Percentiles rank a stretch among this genome's conserved stretches.
These are phyloP conservation scores for Xanthorhoe spadicearia DNA, from an alignment of 2,888 invertebrate genomes.

Conservation along the genomic window DNA sequence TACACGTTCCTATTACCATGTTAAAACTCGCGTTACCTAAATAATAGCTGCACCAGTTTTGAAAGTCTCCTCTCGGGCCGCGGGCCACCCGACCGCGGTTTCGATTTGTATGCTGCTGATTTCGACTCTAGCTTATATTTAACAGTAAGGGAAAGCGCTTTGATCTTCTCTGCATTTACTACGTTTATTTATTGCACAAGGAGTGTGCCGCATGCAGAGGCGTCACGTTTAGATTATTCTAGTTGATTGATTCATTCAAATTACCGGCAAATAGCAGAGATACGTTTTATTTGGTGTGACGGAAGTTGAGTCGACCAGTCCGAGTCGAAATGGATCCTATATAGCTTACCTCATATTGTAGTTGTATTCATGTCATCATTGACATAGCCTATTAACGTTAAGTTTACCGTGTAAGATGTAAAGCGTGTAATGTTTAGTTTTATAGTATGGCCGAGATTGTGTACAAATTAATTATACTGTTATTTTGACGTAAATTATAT, in stretches of 20 bases:
- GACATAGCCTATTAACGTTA: constrained; percentile 84
- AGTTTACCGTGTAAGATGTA: constrained; percentile 78
- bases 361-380: constrained; percentile 79
- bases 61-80: constrained; percentile 25
- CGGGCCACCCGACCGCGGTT: constrained; percentile 19
- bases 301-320: constrained; percentile 65
- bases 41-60: constrained; percentile 11
- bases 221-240: constrained; percentile 47
- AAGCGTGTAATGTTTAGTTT: constrained; percentile 69
- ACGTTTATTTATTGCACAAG: constrained; percentile 57
- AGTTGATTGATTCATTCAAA: constrained; percentile 49
- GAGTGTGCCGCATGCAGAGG: constrained; percentile 55
- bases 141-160: constrained; percentile 52
- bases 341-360: constrained; percentile 82
- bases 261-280: constrained; percentile 45
- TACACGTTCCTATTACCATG: constrained; percentile 34
- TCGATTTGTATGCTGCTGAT: constrained; percentile 43
- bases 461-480: constrained; percentile 77
- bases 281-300: constrained; percentile 56
- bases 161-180: constrained; percentile 65
- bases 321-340: constrained; percentile 74
- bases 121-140: constrained; percentile 54
- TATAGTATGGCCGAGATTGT: constrained; percentile 69
- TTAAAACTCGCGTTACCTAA: constrained; percentile 23
- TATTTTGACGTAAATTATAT: constrained; percentile 58